Base-by-base conservation (phyloP, 2,113 vertebrate species). In the Heliornis fulica region DNA sequence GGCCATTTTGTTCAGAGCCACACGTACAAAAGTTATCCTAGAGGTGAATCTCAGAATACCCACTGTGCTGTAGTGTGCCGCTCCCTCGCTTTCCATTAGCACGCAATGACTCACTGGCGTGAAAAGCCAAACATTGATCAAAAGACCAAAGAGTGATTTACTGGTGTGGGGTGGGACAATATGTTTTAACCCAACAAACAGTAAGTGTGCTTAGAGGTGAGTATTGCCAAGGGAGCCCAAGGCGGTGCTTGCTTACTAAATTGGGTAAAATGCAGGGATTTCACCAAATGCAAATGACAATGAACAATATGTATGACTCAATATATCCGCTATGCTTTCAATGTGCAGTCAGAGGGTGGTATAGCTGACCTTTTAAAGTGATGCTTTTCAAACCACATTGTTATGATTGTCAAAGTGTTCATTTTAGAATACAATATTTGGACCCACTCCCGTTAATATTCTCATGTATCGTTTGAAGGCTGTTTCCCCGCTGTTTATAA, bases 201-300 rank as follows among this genome's bases (percentile, higher is more conserved):
- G 96, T 86, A 88, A 71, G 81, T 96, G 64, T 26, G 57, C 95
- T 97, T 79, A 96, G 89, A 94, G 86, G 87, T 63, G 59, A 69
- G 81, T 90, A 93, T 78, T 87, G 95, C 95, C 91, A 91, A 96
- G 95, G 92, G 95, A 98, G 95, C 96, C 97, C 88, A 17, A 95
- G 95, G 95, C 50, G 50, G 92, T 71, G 71, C 95, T 97, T 71
- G 43, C 90, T 97, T 95, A 70, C 97, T 98, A 97, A 97, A 97
- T 97, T 94, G 93, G 96, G 98, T 95, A 97, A 93, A 92, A 95
- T 90, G 48, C 94, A 98, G 98, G 98, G 98, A 98, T 98, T 98
- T 98, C 98, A 98, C 98, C 98, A 96, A 94, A 98, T 98, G 98
- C 98, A 98, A 98, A 98, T 98, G 95, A 97, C 95, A 97, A 93